Base-by-base conservation (phyloP, 2,797 vertebrate species). In the Tauraco hartlaubi region DNA sequence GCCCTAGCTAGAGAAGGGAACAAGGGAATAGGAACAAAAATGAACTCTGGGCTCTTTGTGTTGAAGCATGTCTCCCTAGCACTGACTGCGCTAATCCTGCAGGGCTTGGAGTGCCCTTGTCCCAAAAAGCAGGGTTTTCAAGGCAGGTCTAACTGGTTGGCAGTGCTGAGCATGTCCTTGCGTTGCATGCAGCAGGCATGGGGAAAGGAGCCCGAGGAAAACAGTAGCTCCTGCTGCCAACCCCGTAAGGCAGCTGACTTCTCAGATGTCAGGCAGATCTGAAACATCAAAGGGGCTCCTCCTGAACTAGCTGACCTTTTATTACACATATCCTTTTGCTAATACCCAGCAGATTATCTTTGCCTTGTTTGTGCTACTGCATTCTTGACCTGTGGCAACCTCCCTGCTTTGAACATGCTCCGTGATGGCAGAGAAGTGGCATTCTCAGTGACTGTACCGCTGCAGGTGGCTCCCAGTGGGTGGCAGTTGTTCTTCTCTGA, bases 231-330 rank as follows among this genome's bases (percentile, higher is more conserved):
- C 82, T 71, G n/a, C 68, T 94, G 87, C 69, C 85, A 94, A 25
- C 51, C 49, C 66, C 3, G 2, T 55, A 61, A 69, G 12, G 48
- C 87, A 94, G 44, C 28, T 11, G 55, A 29, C 66, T 85, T 94
- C 93, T 96, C 91, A 91, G 58, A 92, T 95, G 67, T 67, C 94
- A 75, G 55, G 35, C 44, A 79, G 74, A 74, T 93, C 74, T 72
- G 63, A 92, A 94, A 92, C 64, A 84, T 96, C 92, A 96, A 95
- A 96, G 78, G 66, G 63, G 14, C 55, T 76, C 86, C 76, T 95
- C 67, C 67, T 91, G 92, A 68, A 56, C 85, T 64, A 72, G 58
- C 48, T 61, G 63, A 69, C 67, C 63, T 90, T 85, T 88, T 39
- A 63, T 71, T 84, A 44, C 54, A 35, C 39, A 22, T 33, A 90